Percentiles rank a stretch among this genome's conserved stretches.
Conservation (phyloP, 37 sponge, comb jelly and placozoan genomes). For the Eunapius fragilis region DNA sequence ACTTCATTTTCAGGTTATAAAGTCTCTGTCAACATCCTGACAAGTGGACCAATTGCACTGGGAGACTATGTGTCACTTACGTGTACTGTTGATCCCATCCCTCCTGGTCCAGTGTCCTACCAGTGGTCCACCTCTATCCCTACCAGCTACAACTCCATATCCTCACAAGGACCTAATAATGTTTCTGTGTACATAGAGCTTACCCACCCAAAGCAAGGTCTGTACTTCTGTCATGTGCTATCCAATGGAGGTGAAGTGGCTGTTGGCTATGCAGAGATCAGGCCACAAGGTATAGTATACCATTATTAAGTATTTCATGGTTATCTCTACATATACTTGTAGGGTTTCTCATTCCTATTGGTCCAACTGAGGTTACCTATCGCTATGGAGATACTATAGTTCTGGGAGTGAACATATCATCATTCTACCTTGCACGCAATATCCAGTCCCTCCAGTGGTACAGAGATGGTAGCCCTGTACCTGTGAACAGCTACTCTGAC, state of each 20-base stretch:
- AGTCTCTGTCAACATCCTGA: not conserved
- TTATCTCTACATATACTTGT: not conserved
- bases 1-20: not conserved
- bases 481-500: not conserved
- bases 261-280: not conserved
- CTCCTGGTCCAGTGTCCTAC: not conserved
- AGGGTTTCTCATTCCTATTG: not conserved
- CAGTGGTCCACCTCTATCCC: not conserved
- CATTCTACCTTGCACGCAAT: not conserved
- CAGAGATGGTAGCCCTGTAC: not conserved
- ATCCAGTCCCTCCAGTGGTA: not conserved
- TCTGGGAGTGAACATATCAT: not conserved
- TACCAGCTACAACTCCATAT: not conserved
- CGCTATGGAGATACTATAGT: not conserved
- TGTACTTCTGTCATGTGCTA: not conserved
- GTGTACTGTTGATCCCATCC: not conserved
- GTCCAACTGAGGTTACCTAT: not conserved
- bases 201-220: not conserved
- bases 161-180: not conserved
- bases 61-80: not conserved
- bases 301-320: not conserved
- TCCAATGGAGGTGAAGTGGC: not conserved
- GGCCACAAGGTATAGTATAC: not conserved
- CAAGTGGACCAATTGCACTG: not conserved
- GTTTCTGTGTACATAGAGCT: not conserved